These are phyloP conservation scores for Ammodytes dubius DNA, from an alignment of 2,113 vertebrate genomes.

Conservation along the genomic window DNA sequence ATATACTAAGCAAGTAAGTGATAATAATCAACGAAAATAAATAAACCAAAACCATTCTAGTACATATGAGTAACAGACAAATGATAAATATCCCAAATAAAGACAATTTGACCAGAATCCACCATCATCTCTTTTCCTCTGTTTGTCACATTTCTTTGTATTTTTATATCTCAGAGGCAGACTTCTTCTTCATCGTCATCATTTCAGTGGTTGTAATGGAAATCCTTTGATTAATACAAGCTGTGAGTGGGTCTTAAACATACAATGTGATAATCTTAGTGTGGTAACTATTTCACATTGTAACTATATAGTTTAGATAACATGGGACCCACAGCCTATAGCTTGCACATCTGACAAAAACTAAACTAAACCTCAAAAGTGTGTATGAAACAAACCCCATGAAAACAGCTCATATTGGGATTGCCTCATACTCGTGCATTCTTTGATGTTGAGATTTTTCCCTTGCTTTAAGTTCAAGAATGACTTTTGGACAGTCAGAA, in stretches of 20 bases:
- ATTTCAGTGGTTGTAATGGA: background rate
- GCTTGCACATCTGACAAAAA: conserved; percentile 20
- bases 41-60: too few relatives aligned
- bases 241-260: background rate
- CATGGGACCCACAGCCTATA: background rate
- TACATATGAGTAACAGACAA: too few relatives aligned
- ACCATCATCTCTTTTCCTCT: background rate
- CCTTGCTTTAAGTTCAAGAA: conserved; percentile 8
- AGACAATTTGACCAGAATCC: too few relatives aligned
- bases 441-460: conserved; percentile 46
- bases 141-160: background rate
- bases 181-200: background rate
- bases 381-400: conserved; percentile 5
- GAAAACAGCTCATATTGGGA: conserved; percentile 24
- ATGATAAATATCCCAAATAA: too few relatives aligned
- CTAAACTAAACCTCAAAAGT: conserved; percentile 3
- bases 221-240: background rate
- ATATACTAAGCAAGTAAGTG: too few relatives aligned
- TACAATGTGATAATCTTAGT: background rate
- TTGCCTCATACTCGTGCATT: conserved; percentile 1
- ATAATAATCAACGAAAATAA: too few relatives aligned
- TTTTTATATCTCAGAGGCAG: background rate
- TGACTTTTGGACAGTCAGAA: conserved; percentile 32
- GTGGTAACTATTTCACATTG: background rate
- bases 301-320: background rate